These are phyloP conservation scores for Apodemus sylvaticus DNA, from an alignment of 2,113 vertebrate genomes.

Conservation along the genomic window DNA sequence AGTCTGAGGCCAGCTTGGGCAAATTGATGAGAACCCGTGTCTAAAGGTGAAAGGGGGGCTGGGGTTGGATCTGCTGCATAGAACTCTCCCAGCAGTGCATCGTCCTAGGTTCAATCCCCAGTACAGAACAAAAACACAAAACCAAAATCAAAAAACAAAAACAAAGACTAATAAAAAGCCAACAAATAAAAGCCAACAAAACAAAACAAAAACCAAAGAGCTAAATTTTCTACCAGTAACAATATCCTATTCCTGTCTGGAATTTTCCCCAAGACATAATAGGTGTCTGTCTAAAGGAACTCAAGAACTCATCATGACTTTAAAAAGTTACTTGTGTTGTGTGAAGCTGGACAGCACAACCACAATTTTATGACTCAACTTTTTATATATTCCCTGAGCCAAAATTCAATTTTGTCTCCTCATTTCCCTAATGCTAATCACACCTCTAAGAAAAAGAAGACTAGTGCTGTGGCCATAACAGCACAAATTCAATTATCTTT, in stretches of 20 bases:
- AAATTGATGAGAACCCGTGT: neutral
- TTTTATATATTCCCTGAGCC: neutral
- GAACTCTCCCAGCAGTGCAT: neutral
- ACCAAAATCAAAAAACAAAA: neutral
- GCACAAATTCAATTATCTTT: conserved; percentile 62
- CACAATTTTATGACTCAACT: conserved; percentile 41
- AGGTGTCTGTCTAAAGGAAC: neutral
- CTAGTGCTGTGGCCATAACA: conserved; percentile 31
- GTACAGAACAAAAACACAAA: no score
- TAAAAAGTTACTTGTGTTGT: neutral
- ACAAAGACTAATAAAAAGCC: no score
- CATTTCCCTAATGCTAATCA: conserved; percentile 59
- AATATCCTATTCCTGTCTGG: conserved; percentile 11
- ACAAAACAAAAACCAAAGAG: neutral
- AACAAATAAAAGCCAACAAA: no score
- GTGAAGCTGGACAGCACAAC: neutral
- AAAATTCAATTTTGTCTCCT: conserved; percentile 48
- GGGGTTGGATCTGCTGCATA: neutral
- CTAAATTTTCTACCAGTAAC: neutral
- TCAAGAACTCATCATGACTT: neutral
- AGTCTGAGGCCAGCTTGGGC: neutral
- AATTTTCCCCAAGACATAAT: neutral
- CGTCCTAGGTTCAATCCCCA: neutral
- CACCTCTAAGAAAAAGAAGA: conserved; percentile 54
- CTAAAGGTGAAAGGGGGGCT: neutral